Evolutionary conservation across 2,888 invertebrate species (phyloP).

Genomic region (Polydrusus tereticollis): DNA sequence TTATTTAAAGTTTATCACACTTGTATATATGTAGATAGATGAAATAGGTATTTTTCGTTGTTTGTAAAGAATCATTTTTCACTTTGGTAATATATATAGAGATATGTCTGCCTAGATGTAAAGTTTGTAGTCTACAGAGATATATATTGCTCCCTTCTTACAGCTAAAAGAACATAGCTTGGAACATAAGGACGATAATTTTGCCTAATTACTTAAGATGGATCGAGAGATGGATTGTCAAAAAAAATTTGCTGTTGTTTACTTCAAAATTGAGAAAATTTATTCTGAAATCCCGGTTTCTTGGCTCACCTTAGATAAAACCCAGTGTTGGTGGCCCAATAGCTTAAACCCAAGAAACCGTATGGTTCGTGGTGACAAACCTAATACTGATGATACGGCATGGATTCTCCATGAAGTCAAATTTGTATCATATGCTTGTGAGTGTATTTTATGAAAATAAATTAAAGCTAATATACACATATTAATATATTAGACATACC

Average conservation of each 20-base stretch:
- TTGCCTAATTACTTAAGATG: neutral
- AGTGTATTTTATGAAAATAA: neutral
- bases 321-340: neutral
- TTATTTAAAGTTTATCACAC: no score
- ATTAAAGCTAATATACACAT: neutral
- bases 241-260: neutral
- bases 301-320: neutral
- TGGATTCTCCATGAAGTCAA: neutral
- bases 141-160: neutral
- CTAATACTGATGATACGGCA: neutral
- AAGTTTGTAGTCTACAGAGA: neutral
- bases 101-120: neutral
- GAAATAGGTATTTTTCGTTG: no score
- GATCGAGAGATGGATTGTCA: neutral
- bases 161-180: neutral
- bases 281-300: neutral
- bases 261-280: neutral
- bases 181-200: neutral
- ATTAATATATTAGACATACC: no score
- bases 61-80: no score
- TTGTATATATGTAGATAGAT: no score
- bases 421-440: neutral
- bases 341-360: neutral
- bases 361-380: neutral
- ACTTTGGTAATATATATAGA: no score